Conservation (phyloP, 2,797 vertebrate genomes). For the Liasis olivaceus region DNA sequence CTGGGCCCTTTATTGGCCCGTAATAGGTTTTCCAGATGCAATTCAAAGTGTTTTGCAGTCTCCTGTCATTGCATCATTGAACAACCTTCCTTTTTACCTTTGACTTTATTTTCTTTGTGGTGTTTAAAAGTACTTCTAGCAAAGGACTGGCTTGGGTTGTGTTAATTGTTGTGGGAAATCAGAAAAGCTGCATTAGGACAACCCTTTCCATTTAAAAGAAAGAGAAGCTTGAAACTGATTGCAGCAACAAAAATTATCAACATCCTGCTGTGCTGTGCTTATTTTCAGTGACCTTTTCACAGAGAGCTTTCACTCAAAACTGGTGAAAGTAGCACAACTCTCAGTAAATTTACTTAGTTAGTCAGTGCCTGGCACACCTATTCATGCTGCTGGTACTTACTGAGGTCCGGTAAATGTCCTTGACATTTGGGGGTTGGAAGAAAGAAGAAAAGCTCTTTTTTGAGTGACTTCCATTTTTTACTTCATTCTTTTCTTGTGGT, state of each 20-base stretch:
- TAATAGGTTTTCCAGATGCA: not conserved
- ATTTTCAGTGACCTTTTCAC: slow-evolving; percentile 62
- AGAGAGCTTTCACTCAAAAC: slow-evolving; percentile 49
- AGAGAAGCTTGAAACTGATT: slow-evolving; percentile 36
- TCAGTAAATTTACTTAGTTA: slow-evolving; percentile 57
- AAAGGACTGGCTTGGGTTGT: slow-evolving; percentile 14
- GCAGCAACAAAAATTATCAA: slow-evolving; percentile 34
- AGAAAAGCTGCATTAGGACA: slow-evolving; percentile 5
- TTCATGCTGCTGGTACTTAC: slow-evolving; percentile 56
- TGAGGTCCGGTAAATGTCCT: slow-evolving; percentile 59
- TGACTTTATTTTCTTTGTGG: slow-evolving; percentile 35
- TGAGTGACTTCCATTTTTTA: slow-evolving; percentile 66
- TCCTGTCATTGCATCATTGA: not conserved
- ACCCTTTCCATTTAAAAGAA: not conserved
- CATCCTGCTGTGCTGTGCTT: slow-evolving; percentile 43
- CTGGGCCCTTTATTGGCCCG: not conserved
- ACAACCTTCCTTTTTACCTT: slow-evolving; percentile 18
- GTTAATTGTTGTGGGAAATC: not conserved
- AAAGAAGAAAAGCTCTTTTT: slow-evolving; percentile 41
- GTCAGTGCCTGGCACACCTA: slow-evolving; percentile 52
- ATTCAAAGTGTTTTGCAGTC: not conserved
- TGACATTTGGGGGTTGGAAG: slow-evolving; percentile 56
- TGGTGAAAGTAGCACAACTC: slow-evolving; percentile 39
- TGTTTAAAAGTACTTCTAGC: slow-evolving; percentile 10
- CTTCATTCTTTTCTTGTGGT: slow-evolving; percentile 61